phyloP scores from a whole-genome alignment of 2,797 vertebrate species.

The Enteromius radiatus region DNA sequence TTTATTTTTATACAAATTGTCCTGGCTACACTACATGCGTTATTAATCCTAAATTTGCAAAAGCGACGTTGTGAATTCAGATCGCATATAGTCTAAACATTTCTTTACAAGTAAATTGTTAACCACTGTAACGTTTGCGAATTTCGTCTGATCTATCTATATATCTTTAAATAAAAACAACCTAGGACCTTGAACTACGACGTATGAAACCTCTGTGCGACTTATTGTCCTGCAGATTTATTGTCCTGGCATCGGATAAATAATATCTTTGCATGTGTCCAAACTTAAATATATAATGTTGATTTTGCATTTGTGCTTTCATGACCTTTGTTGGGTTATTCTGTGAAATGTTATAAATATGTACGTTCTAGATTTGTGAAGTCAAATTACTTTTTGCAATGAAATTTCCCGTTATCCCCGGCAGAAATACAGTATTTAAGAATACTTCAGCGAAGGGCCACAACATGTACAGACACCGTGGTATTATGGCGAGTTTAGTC shows the following conservation, averaged over 20 bases:
- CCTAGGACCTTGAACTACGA: background rate
- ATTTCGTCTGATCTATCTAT: background rate
- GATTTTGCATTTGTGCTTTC: background rate
- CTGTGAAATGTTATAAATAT: background rate
- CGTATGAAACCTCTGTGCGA: background rate
- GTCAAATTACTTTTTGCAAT: constrained; percentile 4
- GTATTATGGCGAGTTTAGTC: constrained; percentile 87
- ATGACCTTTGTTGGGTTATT: background rate
- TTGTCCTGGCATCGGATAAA: background rate
- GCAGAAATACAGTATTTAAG: constrained; percentile 88
- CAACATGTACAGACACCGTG: constrained; percentile 85
- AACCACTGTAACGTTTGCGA: background rate
- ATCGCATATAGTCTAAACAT: background rate
- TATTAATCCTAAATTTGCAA: background rate
- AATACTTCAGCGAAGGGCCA: constrained; percentile 80
- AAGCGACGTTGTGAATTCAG: background rate
- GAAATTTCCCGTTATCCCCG: constrained; percentile 69
- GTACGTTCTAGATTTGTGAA: background rate
- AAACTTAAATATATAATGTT: no score
- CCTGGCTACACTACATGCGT: background rate
- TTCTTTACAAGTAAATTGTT: background rate
- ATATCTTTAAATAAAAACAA: background rate
- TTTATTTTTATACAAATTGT: background rate
- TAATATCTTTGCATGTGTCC: background rate
- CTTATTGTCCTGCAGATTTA: background rate